A percentile compares a stretch with the other conserved stretches of the same genome.
phyloP scores from a whole-genome alignment of 1,140 invertebrate species.

The Tetraneura akinire region DNA sequence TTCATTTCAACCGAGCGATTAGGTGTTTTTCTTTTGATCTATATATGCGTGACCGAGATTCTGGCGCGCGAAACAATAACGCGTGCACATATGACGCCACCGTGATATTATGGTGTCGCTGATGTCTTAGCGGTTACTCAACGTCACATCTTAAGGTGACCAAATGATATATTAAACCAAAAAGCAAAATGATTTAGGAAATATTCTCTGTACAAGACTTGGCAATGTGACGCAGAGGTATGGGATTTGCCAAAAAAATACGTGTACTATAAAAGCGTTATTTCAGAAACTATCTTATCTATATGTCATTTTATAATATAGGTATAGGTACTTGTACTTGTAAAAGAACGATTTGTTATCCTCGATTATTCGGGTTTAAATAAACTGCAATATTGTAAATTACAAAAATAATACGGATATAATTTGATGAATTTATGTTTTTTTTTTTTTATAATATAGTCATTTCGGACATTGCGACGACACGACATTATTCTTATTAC shows the following conservation, averaged over 20 bases:
- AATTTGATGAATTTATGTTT: too few species aligned
- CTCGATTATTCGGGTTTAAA: too few species aligned
- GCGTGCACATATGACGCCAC: neutral
- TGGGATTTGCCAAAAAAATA: neutral
- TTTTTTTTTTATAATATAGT: too few species aligned
- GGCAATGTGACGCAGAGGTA: neutral
- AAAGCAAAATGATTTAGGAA: constrained; percentile 26
- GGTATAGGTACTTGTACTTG: too few species aligned
- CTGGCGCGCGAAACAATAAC: constrained; percentile 39
- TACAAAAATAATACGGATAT: too few species aligned
- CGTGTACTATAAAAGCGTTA: neutral
- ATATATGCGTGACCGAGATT: constrained; percentile 38
- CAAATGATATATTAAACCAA: constrained; percentile 6
- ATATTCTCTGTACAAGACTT: neutral
- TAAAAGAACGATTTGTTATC: too few species aligned
- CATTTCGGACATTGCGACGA: too few species aligned
- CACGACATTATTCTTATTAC: too few species aligned
- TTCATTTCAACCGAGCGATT: constrained; percentile 5
- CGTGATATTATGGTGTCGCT: neutral
- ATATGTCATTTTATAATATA: too few species aligned
- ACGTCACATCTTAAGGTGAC: constrained; percentile 20
- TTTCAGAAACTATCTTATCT: too few species aligned
- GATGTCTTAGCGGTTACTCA: neutral
- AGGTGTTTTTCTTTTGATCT: constrained; percentile 46
- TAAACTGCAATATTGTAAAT: too few species aligned